Base-by-base conservation (phyloP, 1,140 invertebrate species). In the Cryptotermes secundus region DNA sequence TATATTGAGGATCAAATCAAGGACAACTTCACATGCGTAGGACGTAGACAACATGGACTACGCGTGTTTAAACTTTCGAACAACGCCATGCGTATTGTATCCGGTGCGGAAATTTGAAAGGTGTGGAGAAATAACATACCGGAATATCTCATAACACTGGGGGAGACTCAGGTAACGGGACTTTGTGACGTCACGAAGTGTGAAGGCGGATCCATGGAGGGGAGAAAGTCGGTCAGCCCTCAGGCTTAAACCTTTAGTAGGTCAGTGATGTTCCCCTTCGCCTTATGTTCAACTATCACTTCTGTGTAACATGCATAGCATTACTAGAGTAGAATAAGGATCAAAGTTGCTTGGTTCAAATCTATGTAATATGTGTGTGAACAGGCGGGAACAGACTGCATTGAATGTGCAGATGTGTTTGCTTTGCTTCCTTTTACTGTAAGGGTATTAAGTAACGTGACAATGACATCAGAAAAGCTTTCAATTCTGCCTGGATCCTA, bases 21-120 rank as follows among this genome's bases (percentile, higher is more conserved):
- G 38, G 9, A 42, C 1, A 42, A 42, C 16, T 14, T 14, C 9
- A 14, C 16, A 42, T 9, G 6, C 16, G 38, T 59, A n/a, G n/a
- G n/a, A n/a, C n/a, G n/a, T n/a, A n/a, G 53, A 22, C 22, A 59
- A 6, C 53, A 7, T 59, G 6, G 2, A 19, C 53, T 59, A 7
- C 22, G 19, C 59, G 7, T 9, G 6, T 7, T 72, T 72, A 3
- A 31, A 72, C 59, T 31, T 72, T 72, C n/a, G n/a, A 72, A 72
- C 59, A 16, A 26, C 14, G 59, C 59, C 59, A 31, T n/a, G 26
- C 59, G 59, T 31, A 1, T n/a, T 6, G 59, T 31, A 72, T 72
- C 59, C 59, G 59, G 59, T 72, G 59, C n/a, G 59, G 59, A 72
- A 72, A 72, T 72, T 72, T 31, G 59, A 72, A 72, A 72, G 59